phyloP scores from a whole-genome alignment of 2,888 invertebrate species.

The Idaea dimidiata region DNA sequence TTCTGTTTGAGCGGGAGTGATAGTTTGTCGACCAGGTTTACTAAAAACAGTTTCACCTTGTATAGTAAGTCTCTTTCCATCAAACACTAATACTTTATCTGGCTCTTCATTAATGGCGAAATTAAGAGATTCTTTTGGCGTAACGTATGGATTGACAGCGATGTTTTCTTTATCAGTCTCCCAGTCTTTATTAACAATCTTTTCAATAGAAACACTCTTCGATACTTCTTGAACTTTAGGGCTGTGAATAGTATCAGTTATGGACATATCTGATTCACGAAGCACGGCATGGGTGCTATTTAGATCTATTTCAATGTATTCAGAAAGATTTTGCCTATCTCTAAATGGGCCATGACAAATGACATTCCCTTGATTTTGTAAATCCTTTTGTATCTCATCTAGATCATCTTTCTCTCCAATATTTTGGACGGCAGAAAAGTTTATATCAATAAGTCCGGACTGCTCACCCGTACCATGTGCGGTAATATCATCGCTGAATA shows the following conservation, averaged over 20 bases:
- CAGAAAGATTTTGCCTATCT: conserved; percentile 43
- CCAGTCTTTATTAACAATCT: conserved; percentile 46
- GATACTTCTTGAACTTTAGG: conserved; percentile 56
- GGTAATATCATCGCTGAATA: conserved; percentile 55
- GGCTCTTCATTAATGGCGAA: conserved; percentile 54
- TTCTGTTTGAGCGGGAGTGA: not conserved
- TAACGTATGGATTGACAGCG: conserved; percentile 55
- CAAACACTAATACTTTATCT: conserved; percentile 63
- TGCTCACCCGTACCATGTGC: conserved; percentile 44
- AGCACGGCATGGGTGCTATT: conserved; percentile 50
- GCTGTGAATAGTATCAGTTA: conserved; percentile 59
- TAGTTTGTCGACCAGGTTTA: not conserved
- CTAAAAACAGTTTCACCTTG: conserved; percentile 33
- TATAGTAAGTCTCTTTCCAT: conserved; percentile 59
- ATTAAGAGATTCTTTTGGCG: conserved; percentile 49
- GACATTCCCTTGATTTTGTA: conserved; percentile 39
- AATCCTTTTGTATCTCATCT: conserved; percentile 60
- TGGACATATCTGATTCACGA: conserved; percentile 62
- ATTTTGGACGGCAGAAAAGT: conserved; percentile 56
- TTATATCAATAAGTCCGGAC: conserved; percentile 54
- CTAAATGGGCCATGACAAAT: conserved; percentile 40
- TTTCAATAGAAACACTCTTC: conserved; percentile 37
- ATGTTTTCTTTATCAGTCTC: conserved; percentile 68
- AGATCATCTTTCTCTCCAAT: conserved; percentile 52
- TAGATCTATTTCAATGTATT: conserved; percentile 65